A percentile compares a stretch with the other conserved stretches of the same genome.
phyloP scores from a whole-genome alignment of 2,113 vertebrate species.

The Neolamprologus longior region DNA sequence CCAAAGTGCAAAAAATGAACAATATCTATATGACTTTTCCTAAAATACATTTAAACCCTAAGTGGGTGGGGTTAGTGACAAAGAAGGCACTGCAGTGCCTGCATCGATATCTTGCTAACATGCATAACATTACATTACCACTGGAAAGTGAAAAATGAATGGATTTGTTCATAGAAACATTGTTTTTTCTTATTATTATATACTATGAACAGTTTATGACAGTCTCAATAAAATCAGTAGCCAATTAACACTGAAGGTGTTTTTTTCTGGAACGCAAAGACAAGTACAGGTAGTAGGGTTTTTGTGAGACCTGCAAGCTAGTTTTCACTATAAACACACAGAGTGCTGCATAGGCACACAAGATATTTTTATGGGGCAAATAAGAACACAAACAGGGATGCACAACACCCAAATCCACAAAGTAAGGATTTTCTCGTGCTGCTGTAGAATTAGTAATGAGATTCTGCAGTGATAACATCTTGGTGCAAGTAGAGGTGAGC shows the following conservation, averaged over 20 bases:
- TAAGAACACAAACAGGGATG: neutral
- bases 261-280: neutral
- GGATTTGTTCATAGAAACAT: neutral
- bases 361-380: neutral
- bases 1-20: neutral
- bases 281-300: neutral
- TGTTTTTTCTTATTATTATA: neutral
- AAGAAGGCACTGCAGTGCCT: neutral
- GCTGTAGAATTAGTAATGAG: neutral
- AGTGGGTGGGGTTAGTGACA: neutral
- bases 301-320: neutral
- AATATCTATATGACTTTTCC: neutral
- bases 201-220: neutral
- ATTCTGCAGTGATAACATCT: neutral
- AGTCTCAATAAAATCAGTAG: neutral
- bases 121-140: neutral
- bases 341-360: neutral
- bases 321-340: constrained; percentile 21
- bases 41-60: neutral
- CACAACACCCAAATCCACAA: neutral
- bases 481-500: neutral
- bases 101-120: neutral
- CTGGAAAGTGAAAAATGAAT: neutral
- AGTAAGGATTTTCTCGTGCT: neutral
- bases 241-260: neutral